Base-by-base conservation (phyloP, 2,113 vertebrate genomes). In the Orcinus orca region DNA sequence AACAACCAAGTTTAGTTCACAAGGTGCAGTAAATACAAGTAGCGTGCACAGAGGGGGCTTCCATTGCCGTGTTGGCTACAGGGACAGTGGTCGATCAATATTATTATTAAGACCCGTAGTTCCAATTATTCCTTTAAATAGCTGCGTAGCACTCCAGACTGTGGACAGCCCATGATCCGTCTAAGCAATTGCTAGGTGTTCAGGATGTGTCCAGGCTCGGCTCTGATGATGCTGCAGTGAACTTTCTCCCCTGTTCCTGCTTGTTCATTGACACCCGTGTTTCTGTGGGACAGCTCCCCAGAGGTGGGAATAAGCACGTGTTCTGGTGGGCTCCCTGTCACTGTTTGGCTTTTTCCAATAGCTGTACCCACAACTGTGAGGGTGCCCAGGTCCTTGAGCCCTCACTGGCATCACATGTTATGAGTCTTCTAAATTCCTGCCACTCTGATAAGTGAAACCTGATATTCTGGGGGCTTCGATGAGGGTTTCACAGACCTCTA, bases 21-120 rank as follows among this genome's bases (percentile, higher is more conserved):
- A 20, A 29, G 60, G 2, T 1, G 9, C 23, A 58, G 47, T 8
- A 7, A 13, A 8, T 1, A 6, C 13, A 25, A 17, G 14, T 4
- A 1, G 4, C 50, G 6, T 1, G 38, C n/a, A 20, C 2, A 20
- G 21, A 6, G 23, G n/a, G n/a, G 2, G 14, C 20, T 8, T 2
- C 29, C 20, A 0, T 4, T 11, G 38, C 21, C 0, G 25, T 2
- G 11, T 8, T 14, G 15, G 1, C 68, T 14, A 7, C 18, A 47
- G n/a, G 15, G 76, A 9, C 2, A 2, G 17, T 1, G 4, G 2
- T 4, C 33, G 0, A 0, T 8, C 50, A 1, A 2, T 2, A 5
- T 29, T 25, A 29, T 15, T 33, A 15, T 5, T 12, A 13, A 17
- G 12, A 29, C 55, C 12, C 10, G 13, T 0, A 1, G 70, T 18